Evolutionary conservation across 1,140 invertebrate species (phyloP).

Genomic region (Panagrolaimus sp.): DNA sequence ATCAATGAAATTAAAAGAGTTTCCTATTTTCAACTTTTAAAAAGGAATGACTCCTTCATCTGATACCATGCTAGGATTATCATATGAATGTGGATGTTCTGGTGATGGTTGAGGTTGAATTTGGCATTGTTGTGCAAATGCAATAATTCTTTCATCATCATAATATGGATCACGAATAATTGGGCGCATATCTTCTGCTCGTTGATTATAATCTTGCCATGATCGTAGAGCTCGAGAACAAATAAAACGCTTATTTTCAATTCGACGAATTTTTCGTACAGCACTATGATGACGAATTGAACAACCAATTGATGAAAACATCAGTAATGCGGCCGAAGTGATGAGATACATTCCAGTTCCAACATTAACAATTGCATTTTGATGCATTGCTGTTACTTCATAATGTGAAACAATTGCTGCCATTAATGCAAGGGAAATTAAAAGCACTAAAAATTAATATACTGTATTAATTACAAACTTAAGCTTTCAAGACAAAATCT

Average conservation of each 20-base stretch:
- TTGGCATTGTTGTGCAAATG: neutral
- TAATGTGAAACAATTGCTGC: neutral
- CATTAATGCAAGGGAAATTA: constrained; percentile 5
- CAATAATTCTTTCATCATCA: constrained; percentile 6
- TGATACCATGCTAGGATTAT: neutral
- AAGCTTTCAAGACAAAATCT: neutral
- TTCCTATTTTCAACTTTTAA: neutral
- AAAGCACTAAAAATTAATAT: constrained; percentile 3
- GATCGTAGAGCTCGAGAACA: neutral
- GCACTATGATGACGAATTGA: neutral
- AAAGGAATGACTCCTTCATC: neutral
- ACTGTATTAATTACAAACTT: neutral
- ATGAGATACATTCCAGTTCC: constrained; percentile 6
- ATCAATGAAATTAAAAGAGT: neutral
- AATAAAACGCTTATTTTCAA: constrained; percentile 9
- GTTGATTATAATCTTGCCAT: constrained; percentile 6
- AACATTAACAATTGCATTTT: neutral
- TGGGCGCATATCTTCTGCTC: constrained; percentile 5
- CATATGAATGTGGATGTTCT: neutral
- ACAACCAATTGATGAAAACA: constrained; percentile 4
- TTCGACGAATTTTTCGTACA: neutral
- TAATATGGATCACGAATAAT: constrained; percentile 2
- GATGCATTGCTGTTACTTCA: constrained; percentile 5
- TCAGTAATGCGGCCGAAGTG: neutral
- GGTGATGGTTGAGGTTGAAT: neutral